Evolutionary conservation across 1,140 invertebrate genomes (phyloP), one percentile per base, ranked within the genome.

Genomic region (Protaetia brevitarsis): DNA sequence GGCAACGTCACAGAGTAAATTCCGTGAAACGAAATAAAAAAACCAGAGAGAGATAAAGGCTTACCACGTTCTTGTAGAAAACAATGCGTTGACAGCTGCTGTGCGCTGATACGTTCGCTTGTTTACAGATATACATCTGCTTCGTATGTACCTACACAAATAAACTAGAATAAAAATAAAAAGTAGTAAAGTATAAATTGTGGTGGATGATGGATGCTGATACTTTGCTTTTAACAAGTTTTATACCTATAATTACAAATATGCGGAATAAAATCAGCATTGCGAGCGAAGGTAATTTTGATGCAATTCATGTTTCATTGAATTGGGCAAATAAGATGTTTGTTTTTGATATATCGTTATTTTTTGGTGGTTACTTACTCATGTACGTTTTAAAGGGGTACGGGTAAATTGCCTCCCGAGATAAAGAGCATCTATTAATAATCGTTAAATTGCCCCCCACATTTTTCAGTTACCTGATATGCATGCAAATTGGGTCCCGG

Each of bases 71-170:
- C 41, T 51, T 7, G 41, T 51, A 51, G 13, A 23, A 51, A 51
- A 51, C 41, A 51, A 51, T 51, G 41, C 41, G 41, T 23, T 51
- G 41, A 51, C 41, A 51, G 41, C 41, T 51, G 16, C 41, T 51
- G 21, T 26, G 16, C 41, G 41, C 26, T 51, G 41, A 51, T 19
- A 51, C 5, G 19, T 51, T 51, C 19, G 41, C 19, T 8, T 51
- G 41, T 51, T 51, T 51, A 51, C 41, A 51, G 41, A 23, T 8
- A 19, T 51, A 51, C 41, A 51, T 51, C 41, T 51, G 41, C 26
- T 51, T 23, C 26, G n/a, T n/a, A n/a, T 51, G 41, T 51, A 16
- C 8, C 11, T 51, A 51, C 41, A 51, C 19, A 51, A 51, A 51
- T 51, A 51, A 51, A 51, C 41, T 2, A 23, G 2, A 51, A 51